phyloP scores from a whole-genome alignment of 2,113 vertebrate species.

The Campylomormyrus tamandua region DNA sequence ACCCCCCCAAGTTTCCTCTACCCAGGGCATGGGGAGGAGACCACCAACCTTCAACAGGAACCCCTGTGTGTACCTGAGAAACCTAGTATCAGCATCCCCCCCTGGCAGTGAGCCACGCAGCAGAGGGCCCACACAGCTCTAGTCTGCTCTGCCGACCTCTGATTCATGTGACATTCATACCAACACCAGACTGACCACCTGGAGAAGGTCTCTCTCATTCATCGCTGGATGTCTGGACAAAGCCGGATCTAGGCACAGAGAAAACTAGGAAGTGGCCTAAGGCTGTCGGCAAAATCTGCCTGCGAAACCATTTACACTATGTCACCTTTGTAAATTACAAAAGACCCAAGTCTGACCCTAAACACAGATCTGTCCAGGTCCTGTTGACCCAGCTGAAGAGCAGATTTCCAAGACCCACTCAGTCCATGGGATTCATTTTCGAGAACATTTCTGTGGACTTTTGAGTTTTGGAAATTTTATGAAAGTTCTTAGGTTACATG shows the following conservation, averaged over 20 bases:
- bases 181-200: not conserved
- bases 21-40: slow-evolving; percentile 47
- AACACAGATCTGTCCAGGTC: not conserved
- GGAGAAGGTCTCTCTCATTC: not conserved
- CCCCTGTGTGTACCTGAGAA: slow-evolving; percentile 65
- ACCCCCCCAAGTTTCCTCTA: slow-evolving; percentile 33
- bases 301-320: not conserved
- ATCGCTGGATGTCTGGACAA: not conserved
- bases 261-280: not conserved
- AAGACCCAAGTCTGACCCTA: not conserved
- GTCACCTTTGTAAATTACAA: not conserved
- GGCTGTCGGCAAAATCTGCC: not conserved
- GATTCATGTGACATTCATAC: not conserved
- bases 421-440: not conserved
- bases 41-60: slow-evolving; percentile 60
- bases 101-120: slow-evolving; percentile 40
- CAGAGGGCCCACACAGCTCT: slow-evolving; percentile 61
- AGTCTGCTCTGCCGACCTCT: slow-evolving; percentile 1
- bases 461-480: not conserved
- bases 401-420: not conserved
- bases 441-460: not conserved
- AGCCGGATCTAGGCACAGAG: not conserved
- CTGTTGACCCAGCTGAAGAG: not conserved
- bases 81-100: slow-evolving; percentile 53
- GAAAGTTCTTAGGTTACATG: not conserved